phyloP scores from a whole-genome alignment of 2,888 invertebrate genomes.

The Eupithecia tripunctaria region DNA sequence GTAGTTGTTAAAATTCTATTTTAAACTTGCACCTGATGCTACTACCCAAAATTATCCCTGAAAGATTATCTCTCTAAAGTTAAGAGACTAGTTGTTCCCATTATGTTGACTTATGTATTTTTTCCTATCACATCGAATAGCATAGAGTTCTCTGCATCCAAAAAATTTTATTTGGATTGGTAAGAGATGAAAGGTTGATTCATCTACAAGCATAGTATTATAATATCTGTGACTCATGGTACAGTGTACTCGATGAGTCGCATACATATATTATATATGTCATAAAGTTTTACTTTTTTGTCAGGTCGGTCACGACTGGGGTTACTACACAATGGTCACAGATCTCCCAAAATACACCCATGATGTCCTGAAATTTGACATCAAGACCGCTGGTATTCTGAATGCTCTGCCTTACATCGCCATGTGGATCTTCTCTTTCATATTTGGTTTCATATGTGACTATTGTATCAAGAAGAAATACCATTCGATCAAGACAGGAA shows the following conservation, averaged over 20 bases:
- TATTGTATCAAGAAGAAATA: slow-evolving; percentile 85
- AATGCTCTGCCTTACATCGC: slow-evolving; percentile 87
- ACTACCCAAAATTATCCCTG: too few species aligned
- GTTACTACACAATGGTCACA: slow-evolving; percentile 89
- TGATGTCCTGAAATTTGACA: slow-evolving; percentile 86
- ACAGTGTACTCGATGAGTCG: too few species aligned
- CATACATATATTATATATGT: too few species aligned
- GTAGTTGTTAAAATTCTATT: too few species aligned
- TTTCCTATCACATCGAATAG: too few species aligned
- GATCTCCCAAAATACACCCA: slow-evolving; percentile 88
- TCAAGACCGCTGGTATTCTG: slow-evolving; percentile 85
- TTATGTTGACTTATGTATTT: too few species aligned
- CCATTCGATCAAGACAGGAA: slow-evolving; percentile 84
- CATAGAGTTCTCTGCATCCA: neutral
- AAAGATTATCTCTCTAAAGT: too few species aligned
- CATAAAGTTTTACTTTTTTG: slow-evolving; percentile 16
- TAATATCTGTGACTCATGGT: too few species aligned
- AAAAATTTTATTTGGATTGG: neutral
- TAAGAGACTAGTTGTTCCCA: too few species aligned
- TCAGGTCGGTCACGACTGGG: slow-evolving; percentile 85
- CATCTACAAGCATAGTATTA: too few species aligned
- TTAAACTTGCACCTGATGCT: too few species aligned
- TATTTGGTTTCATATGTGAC: slow-evolving; percentile 88
- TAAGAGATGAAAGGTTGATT: too few species aligned
- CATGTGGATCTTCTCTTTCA: slow-evolving; percentile 87